These are phyloP conservation scores for Pelecanoides urinatrix DNA, from an alignment of 2,113 vertebrate species.

Conservation along the genomic window DNA sequence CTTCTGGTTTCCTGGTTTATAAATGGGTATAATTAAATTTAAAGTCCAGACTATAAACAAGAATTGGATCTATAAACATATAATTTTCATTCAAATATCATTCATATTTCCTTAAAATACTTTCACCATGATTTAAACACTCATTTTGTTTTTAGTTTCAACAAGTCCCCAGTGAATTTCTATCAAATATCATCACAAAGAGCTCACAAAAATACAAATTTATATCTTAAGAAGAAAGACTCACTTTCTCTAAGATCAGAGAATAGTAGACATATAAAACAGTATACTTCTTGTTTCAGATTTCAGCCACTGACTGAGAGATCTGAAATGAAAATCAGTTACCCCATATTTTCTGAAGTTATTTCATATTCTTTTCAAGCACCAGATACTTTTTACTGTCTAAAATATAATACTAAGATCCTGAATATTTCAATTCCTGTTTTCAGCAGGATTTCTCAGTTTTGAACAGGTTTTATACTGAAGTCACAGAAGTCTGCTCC, in stretches of 20 bases:
- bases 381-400: neutral
- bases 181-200: neutral
- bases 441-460: neutral
- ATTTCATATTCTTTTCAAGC: neutral
- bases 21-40: neutral
- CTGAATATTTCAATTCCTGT: neutral
- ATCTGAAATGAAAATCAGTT: neutral
- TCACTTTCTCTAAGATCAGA: neutral
- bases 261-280: neutral
- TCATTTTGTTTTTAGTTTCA: neutral
- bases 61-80: neutral
- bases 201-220: neutral
- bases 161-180: neutral
- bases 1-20: neutral
- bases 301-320: neutral
- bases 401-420: neutral
- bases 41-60: neutral
- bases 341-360: neutral
- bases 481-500: neutral
- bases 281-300: neutral
- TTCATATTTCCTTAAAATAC: neutral
- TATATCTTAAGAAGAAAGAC: neutral
- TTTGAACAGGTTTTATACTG: neutral
- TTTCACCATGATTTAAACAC: neutral
- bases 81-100: neutral